Evolutionary conservation across 2,797 vertebrate genomes (phyloP).

Genomic region (Mormyrus hasselquistii): DNA sequence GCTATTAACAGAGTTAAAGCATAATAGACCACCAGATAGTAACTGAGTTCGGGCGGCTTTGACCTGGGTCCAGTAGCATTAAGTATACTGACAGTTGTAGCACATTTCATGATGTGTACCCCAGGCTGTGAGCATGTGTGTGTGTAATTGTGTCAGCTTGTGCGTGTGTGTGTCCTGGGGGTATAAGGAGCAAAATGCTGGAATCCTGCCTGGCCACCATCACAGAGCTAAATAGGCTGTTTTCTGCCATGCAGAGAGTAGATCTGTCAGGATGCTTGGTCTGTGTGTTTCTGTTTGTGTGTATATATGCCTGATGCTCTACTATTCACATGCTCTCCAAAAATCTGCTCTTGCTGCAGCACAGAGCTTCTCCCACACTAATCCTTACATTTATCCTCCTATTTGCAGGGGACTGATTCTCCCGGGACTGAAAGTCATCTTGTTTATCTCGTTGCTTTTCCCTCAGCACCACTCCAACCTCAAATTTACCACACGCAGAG

Average conservation of each 20-base stretch:
- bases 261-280: neutral
- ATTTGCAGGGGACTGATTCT: neutral
- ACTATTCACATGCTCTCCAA: neutral
- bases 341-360: neutral
- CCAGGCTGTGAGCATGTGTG: constrained; percentile 1
- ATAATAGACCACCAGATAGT: neutral
- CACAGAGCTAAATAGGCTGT: neutral
- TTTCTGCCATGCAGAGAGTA: neutral
- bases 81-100: neutral
- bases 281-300: neutral
- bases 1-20: neutral
- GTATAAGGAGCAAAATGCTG: neutral
- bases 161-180: neutral
- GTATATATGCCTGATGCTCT: neutral
- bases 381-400: neutral
- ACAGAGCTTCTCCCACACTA: neutral
- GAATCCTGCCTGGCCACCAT: neutral
- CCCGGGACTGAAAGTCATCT: neutral
- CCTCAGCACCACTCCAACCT: neutral
- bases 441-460: neutral
- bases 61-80: neutral
- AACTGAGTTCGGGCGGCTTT: neutral
- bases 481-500: neutral
- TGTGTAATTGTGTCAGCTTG: neutral
- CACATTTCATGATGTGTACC: neutral